Evolutionary conservation across 2,113 vertebrate genomes (phyloP).

Genomic region (Bos indicus): DNA sequence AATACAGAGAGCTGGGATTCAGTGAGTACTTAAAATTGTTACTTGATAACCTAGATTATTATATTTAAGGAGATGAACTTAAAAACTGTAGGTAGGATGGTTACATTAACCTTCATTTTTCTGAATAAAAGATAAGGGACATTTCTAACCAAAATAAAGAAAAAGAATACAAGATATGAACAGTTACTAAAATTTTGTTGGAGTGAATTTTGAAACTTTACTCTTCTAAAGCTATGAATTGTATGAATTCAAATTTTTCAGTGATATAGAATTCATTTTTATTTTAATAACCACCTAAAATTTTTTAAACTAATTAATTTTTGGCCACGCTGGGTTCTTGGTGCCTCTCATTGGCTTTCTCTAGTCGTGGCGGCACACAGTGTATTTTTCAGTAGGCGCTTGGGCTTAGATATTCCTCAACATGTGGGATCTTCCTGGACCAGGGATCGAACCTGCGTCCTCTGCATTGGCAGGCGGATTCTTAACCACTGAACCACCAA

Average conservation of each 20-base stretch:
- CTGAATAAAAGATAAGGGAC: background rate
- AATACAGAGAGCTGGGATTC: background rate
- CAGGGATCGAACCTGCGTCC: background rate
- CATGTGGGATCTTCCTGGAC: background rate
- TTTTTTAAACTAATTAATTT: background rate
- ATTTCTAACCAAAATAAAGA: background rate
- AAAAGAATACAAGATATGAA: slow-evolving; percentile 5
- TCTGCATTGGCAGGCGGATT: background rate
- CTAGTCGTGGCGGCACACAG: fast-evolving
- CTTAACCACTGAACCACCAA: background rate
- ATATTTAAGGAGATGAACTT: slow-evolving; percentile 14
- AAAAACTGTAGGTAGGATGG: background rate
- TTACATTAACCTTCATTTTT: background rate
- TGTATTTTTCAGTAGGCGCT: background rate
- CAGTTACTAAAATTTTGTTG: slow-evolving; percentile 11
- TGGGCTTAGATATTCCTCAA: background rate
- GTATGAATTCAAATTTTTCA: background rate
- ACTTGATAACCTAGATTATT: background rate
- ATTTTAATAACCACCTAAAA: background rate
- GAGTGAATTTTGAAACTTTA: background rate
- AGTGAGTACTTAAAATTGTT: background rate
- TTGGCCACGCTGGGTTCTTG: background rate
- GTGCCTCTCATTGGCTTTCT: background rate
- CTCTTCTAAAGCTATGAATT: slow-evolving; percentile 10
- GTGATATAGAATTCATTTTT: background rate